A percentile compares a stretch with the other conserved stretches of the same genome.
These are phyloP conservation scores for Antechinus flavipes DNA, from an alignment of 2,113 vertebrate species.

Conservation along the genomic window DNA sequence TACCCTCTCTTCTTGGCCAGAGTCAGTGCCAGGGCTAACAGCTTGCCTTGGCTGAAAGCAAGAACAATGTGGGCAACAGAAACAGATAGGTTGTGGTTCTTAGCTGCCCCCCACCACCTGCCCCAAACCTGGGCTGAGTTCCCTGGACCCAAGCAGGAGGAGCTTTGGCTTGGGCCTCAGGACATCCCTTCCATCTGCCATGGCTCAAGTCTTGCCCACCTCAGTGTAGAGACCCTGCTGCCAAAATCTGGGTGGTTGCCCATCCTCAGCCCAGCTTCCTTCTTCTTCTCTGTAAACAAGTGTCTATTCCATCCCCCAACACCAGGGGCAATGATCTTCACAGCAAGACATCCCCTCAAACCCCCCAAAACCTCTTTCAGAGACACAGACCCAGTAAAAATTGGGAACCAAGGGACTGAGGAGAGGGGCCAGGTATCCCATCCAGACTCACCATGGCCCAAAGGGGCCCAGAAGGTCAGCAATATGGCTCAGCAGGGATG, in stretches of 20 bases:
- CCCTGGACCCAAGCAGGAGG: not conserved
- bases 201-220: not conserved
- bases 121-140: slow-evolving; percentile 3
- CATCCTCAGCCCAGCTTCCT: not conserved
- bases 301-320: not conserved
- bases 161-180: not conserved
- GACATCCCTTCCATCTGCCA: not conserved
- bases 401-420: not conserved
- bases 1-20: not conserved
- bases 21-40: not conserved
- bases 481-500: not conserved
- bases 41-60: not conserved
- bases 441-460: not conserved
- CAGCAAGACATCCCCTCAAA: not conserved
- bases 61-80: not conserved
- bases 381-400: not conserved
- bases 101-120: not conserved
- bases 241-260: not conserved
- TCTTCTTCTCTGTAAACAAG: not conserved
- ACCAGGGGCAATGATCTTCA: not conserved
- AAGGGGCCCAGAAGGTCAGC: not conserved
- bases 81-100: not conserved
- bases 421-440: not conserved
- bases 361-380: not conserved
- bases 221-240: not conserved